Conservation (phyloP, 2,797 vertebrate species). For the Phoebastria nigripes region DNA sequence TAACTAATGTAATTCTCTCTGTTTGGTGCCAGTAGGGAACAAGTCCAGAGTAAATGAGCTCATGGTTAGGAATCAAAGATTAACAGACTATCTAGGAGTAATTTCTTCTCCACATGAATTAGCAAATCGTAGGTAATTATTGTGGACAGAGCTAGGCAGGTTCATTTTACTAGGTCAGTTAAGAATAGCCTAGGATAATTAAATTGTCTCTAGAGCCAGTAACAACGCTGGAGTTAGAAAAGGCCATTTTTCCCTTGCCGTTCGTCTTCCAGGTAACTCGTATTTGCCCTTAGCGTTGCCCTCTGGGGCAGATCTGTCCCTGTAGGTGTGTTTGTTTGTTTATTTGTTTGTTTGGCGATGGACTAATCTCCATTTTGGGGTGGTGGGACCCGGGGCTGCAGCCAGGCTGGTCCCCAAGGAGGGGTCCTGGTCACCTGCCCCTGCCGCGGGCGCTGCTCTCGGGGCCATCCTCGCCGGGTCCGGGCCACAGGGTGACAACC, state of each 20-base stretch:
- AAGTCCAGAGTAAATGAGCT: slow-evolving; percentile 52
- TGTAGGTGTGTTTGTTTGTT: accelerated
- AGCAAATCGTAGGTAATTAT: slow-evolving; percentile 53
- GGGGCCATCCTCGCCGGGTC: accelerated
- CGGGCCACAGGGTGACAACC: accelerated
- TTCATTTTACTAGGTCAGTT: slow-evolving; percentile 56
- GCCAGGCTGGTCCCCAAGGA: accelerated
- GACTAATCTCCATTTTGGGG: background rate
- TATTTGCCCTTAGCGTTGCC: background rate
- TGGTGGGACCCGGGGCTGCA: background rate
- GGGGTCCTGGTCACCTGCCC: accelerated
- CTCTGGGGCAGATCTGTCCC: background rate
- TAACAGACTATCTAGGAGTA: slow-evolving; percentile 53
- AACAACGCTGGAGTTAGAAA: background rate
- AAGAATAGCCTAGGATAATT: slow-evolving; percentile 51
- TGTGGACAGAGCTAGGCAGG: slow-evolving; percentile 49
- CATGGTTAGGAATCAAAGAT: slow-evolving; percentile 56
- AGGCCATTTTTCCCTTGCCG: background rate
- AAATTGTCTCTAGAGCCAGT: slow-evolving; percentile 39
- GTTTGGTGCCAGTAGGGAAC: slow-evolving; percentile 43
- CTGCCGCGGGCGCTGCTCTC: accelerated
- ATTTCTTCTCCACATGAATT: slow-evolving; percentile 61
- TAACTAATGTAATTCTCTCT: background rate
- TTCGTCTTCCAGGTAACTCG: background rate
- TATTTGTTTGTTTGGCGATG: background rate